Percentiles rank a stretch among this genome's conserved stretches.
These are phyloP conservation scores for Lordiphosa collinella DNA, from an alignment of 1,140 invertebrate species.

Conservation along the genomic window DNA sequence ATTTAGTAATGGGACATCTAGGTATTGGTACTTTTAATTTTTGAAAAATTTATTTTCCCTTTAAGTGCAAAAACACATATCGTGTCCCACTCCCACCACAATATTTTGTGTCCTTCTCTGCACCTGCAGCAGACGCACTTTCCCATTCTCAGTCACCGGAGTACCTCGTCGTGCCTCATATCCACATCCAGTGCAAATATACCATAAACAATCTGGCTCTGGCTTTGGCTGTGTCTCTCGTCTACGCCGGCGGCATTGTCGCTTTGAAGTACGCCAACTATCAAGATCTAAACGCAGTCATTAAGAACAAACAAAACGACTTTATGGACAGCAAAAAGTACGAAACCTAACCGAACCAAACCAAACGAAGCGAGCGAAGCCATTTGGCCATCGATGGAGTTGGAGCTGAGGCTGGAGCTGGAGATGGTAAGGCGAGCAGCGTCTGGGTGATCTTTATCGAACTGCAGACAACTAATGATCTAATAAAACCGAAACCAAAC, in stretches of 20 bases:
- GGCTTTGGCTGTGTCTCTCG: constrained; percentile 15
- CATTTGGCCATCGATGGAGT: constrained; percentile 50
- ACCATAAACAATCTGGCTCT: constrained; percentile 56
- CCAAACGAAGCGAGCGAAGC: constrained; percentile 21
- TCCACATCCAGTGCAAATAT: constrained; percentile 6
- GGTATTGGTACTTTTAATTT: too few species aligned
- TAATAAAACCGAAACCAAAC: constrained; percentile 76
- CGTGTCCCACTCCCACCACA: too few species aligned
- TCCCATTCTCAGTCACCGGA: constrained; percentile 15
- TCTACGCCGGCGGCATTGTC: constrained; percentile 59
- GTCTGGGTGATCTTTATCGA: constrained; percentile 75
- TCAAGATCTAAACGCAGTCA: constrained; percentile 78
- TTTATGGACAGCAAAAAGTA: constrained; percentile 73
- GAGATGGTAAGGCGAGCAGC: constrained; percentile 27
- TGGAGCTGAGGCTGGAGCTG: constrained; percentile 5
- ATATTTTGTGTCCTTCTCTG: too few species aligned
- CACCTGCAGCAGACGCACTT: neutral
- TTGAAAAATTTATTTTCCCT: too few species aligned
- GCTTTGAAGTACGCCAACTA: constrained; percentile 73
- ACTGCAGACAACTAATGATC: constrained; percentile 78
- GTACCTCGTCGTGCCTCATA: constrained; percentile 36
- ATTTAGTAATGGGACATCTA: too few species aligned
- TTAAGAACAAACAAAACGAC: constrained; percentile 78
- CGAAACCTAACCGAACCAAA: constrained; percentile 23
- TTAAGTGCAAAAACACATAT: too few species aligned